Evolutionary conservation across 2,797 vertebrate genomes (phyloP), one percentile per base, ranked within the genome.

Genomic region (Acrossocheilus fasciatus): DNA sequence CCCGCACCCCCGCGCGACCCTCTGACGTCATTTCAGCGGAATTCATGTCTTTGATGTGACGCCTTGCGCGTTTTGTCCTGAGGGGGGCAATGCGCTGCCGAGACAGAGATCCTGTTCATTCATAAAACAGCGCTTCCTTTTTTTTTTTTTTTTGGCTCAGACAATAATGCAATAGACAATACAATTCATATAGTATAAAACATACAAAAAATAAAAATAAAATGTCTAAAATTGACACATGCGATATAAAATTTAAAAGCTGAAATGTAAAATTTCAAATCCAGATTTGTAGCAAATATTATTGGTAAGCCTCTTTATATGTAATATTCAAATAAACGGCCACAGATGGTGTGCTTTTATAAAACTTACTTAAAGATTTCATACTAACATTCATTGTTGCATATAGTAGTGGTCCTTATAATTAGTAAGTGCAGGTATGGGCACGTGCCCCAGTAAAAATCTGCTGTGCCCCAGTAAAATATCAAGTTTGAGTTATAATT

Each of bases 41-140:
- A 15, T 15, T 6, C 26, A 30, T 90, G 89, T 86, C 87, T 88
- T 82, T 95, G 95, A 96, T 94, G 95, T 95, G 94, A 95, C 47
- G 92, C 92, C 91, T 84, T 79, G 88, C 85, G 18, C 57, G 74
- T 54, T 43, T 54, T 86, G 88, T 87, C 86, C 81, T 87, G 89
- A 64, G 77, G 93, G 90, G 88, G 90, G 88, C 82, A 91, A 85
- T 90, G 83, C 87, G 84, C 75, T 4, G 39, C 82, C 34, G 3
- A 17, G 2, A 54, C 47, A 14, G n/a, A 39, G 9, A 12, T 4
- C 12, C 20, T 0, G 30, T 34, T 34, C 69, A 74, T 62, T 83
- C 70, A 83, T 36, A 47, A 74, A 83, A 59, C 62, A 3, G 5
- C 4, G 18, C 9, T 4, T 14, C 12, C 2, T 73, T 18, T 70